Base-by-base conservation (phyloP, 2,113 vertebrate species). In the Halcyon malimbica region DNA sequence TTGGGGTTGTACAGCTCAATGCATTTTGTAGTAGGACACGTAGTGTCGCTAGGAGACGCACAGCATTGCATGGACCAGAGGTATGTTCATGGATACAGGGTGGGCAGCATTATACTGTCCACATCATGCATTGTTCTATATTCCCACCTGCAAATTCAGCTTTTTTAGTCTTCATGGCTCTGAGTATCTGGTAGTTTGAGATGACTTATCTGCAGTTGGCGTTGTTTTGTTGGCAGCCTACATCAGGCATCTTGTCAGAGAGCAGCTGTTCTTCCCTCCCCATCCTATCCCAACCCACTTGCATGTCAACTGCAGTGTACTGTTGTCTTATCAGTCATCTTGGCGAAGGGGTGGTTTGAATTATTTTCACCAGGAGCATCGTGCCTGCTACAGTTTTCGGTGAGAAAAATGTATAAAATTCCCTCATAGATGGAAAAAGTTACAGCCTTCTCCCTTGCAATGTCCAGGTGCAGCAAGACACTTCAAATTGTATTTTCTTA, bases 181-280 rank as follows among this genome's bases (percentile, higher is more conserved):
- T 79, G 73, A 69, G 39, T 94, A 19, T 81, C 46, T 87, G 46
- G 53, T 95, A 59, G 64, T 92, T 93, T 87, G 77, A 83, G 92
- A 79, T 94, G 86, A 84, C 74, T 94, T 94, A 39, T 71, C 83
- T 92, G 88, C 70, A 65, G 80, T 75, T 95, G 74, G 71, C 29
- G 11, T 67, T 94, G 82, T 77, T 96, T 89, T 96, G 54, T 96
- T 95, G 92, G 92, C 86, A 93, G 83, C 81, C 65, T 83, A 33
- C 74, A 69, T 64, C 69, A 92, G 76, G 80, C 93, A 83, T 83
- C 89, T 90, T 96, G 82, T 91, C 79, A 56, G 70, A 81, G 87
- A 95, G 80, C 90, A 83, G 67, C 90, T 95, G 77, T 93, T 94
- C 81, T 89, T 82, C 42, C n/a, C 33, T 90, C 83, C 41, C 75